phyloP scores from a whole-genome alignment of 1,140 invertebrate genomes.

The Prorops nasuta region DNA sequence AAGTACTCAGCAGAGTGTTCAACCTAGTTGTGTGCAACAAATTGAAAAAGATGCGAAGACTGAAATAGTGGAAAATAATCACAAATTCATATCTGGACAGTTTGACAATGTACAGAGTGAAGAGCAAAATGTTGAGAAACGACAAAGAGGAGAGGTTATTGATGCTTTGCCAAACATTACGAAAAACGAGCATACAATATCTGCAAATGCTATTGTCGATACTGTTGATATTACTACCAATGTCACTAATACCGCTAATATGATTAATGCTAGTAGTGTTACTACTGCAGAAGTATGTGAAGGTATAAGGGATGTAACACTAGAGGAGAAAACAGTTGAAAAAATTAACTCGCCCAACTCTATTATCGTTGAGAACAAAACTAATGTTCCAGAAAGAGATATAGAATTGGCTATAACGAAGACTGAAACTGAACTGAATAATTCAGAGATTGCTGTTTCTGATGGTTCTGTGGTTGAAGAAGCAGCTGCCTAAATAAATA shows the following conservation, averaged over 20 bases:
- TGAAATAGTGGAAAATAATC: slow-evolving; percentile 13
- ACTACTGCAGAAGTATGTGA: no score
- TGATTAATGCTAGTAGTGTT: not conserved
- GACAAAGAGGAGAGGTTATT: no score
- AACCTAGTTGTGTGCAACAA: slow-evolving; percentile 12
- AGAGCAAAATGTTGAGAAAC: not conserved
- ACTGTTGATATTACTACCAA: slow-evolving; percentile 1
- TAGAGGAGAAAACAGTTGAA: no score
- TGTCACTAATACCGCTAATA: not conserved
- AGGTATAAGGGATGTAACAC: no score
- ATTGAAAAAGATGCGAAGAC: slow-evolving; percentile 14
- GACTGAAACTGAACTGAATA: slow-evolving; percentile 23
- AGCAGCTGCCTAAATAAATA: slow-evolving; percentile 38
- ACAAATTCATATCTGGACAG: slow-evolving; percentile 23
- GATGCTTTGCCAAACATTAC: no score
- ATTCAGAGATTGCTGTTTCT: slow-evolving; percentile 24
- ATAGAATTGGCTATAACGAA: slow-evolving; percentile 19
- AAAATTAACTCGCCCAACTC: no score
- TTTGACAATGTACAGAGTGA: slow-evolving; percentile 19
- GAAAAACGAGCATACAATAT: slow-evolving; percentile 7
- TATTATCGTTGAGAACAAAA: no score
- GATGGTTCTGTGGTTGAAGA: slow-evolving; percentile 41
- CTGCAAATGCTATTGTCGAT: slow-evolving; percentile 6
- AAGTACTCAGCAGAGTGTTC: slow-evolving; percentile 16
- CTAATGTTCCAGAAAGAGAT: slow-evolving; percentile 13